Percentiles rank a stretch among this genome's conserved stretches.
Evolutionary conservation across 2,888 invertebrate genomes (phyloP).

Genomic region (Polymixis flavicincta): DNA sequence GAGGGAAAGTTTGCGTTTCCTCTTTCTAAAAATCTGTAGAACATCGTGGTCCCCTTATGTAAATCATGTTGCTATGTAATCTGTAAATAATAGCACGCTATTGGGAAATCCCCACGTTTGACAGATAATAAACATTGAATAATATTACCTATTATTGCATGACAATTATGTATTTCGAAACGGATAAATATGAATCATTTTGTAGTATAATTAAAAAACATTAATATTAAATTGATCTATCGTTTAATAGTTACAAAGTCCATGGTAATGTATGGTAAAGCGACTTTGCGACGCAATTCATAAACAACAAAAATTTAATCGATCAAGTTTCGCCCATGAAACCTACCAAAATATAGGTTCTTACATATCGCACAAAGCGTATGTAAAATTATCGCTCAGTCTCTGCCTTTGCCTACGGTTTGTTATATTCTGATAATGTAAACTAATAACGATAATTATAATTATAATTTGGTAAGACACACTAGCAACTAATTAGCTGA

Average conservation of each 20-base stretch:
- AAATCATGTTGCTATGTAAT: background rate
- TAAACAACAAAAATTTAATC: background rate
- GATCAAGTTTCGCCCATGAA: background rate
- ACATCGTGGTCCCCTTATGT: background rate
- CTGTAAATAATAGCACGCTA: constrained; percentile 2
- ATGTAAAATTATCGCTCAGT: background rate
- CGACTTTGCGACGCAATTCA: background rate
- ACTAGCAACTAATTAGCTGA: no score
- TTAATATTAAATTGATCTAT: background rate
- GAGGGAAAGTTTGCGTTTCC: background rate
- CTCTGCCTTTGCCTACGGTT: background rate
- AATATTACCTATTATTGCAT: constrained; percentile 30
- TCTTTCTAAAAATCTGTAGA: background rate
- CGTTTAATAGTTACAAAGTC: constrained; percentile 19
- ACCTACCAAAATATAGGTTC: background rate
- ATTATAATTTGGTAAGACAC: no score
- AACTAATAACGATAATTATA: background rate
- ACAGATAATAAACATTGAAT: constrained; percentile 2
- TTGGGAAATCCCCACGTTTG: constrained; percentile 21
- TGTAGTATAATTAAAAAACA: constrained; percentile 3
- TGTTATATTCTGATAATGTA: background rate
- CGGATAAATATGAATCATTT: constrained; percentile 10
- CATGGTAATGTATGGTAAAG: background rate
- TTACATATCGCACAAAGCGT: background rate
- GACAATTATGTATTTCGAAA: constrained; percentile 21